Conservation (phyloP, 2,113 vertebrate genomes). For the Bufo bufo region DNA sequence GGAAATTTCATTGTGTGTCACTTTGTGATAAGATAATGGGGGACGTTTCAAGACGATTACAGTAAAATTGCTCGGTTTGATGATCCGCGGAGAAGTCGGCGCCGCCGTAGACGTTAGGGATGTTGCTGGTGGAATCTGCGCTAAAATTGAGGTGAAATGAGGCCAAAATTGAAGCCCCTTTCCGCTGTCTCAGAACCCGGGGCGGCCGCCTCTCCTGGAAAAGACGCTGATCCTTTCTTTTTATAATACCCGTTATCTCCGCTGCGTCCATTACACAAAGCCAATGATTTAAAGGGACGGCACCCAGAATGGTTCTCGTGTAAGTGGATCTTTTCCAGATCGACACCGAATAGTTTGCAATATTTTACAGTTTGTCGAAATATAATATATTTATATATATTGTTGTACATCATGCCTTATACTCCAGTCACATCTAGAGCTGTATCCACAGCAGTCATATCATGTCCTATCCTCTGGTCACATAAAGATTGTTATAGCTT, state of each 20-base stretch:
- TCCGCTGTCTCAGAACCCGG: background rate
- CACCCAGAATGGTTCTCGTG: background rate
- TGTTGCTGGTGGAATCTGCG: constrained; percentile 1
- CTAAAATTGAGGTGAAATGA: constrained; percentile 7
- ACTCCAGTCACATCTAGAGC: background rate
- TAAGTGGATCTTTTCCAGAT: background rate
- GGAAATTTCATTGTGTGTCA: constrained; percentile 54
- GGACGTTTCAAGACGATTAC: constrained; percentile 47
- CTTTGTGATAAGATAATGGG: constrained; percentile 56
- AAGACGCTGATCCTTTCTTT: background rate
- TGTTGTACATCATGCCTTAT: background rate
- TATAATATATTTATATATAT: no score
- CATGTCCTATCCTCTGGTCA: background rate
- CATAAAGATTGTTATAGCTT: background rate
- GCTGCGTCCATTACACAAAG: background rate
- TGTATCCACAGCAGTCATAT: background rate
- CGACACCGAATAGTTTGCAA: background rate
- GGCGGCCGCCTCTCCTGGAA: background rate
- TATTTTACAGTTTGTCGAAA: no score
- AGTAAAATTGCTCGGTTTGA: constrained; percentile 48
- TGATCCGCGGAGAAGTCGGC: constrained; percentile 33
- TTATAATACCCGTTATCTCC: background rate
- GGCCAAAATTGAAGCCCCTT: constrained; percentile 12
- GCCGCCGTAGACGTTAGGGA: constrained; percentile 5
- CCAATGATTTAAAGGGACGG: background rate